Base-by-base conservation (phyloP, 30 jellyfish, hydroid and myxozoan species). In the Aurelia sp. region DNA sequence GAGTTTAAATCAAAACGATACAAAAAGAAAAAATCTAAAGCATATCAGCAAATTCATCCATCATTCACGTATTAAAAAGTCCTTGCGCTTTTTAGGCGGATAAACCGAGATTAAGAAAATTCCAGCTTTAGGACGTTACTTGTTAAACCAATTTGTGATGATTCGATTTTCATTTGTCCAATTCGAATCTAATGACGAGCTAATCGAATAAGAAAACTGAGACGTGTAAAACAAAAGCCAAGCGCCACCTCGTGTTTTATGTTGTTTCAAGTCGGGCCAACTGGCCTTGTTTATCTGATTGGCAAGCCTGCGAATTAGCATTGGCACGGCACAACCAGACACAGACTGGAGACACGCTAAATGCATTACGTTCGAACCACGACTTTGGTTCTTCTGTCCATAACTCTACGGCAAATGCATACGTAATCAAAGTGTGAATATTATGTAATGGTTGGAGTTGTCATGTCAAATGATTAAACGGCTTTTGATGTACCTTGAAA, bases 321-420 rank as follows among this genome's bases (percentile, higher is more conserved):
- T 38, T 22, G 62, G 20, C 68, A 69, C 59, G 76, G 91, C 65
- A 51, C 38, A 52, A 72, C 85, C 66, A 82, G 91, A 82, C 91
- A 57, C 85, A 69, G 85, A 82, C 78, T 67, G 91, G 91, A 82
- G 91, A 82, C 91, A 68, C 64, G 15, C 76, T 82, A 82, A 82
- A 30, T 41, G 64, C 44, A 80, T 80, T 80, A 78, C 22, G 16
- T 38, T 38, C 50, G 50, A 38, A 4, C 50, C 50, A 2, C 50
- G 50, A 38, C 50, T 27, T 27, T 27, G 50, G 10, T 38, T 38
- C 9, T 38, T 38, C 50, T 38, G 50, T 38, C 50, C 10, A 38
- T 0, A 4, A 38, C 50, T 38, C 50, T 38, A 38, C 50, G 9
- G 50, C 3, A 38, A 38, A 38, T 38, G 9, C 50, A 38, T 38